Evolutionary conservation across 1,140 invertebrate species (phyloP).

Genomic region (Chrysopa pallens): DNA sequence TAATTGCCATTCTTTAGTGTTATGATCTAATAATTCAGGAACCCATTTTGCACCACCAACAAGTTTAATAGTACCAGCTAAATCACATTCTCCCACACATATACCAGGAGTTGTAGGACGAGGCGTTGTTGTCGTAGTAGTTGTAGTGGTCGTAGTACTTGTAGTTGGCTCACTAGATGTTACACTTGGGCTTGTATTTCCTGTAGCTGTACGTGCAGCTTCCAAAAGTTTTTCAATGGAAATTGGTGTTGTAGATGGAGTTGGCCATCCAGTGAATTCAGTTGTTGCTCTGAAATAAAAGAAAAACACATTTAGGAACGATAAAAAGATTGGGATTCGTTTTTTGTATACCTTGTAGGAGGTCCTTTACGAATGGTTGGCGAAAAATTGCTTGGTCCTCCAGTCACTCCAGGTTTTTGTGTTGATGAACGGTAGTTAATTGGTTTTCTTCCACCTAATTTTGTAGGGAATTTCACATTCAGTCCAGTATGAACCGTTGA

Average conservation of each 20-base stretch:
- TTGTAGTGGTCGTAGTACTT: slow-evolving; percentile 53
- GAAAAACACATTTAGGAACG: not conserved
- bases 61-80: slow-evolving; percentile 68
- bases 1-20: slow-evolving; percentile 69
- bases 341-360: slow-evolving; percentile 41
- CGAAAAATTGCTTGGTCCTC: slow-evolving; percentile 24
- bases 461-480: slow-evolving; percentile 62
- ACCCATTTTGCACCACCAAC: slow-evolving; percentile 65
- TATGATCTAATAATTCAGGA: slow-evolving; percentile 66
- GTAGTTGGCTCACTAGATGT: slow-evolving; percentile 33
- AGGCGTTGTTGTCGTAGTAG: slow-evolving; percentile 53
- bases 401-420: slow-evolving; percentile 21
- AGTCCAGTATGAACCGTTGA: slow-evolving; percentile 27
- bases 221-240: slow-evolving; percentile 64
- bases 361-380: slow-evolving; percentile 63
- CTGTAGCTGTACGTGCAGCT: slow-evolving; percentile 42
- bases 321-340: too few species aligned
- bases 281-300: slow-evolving; percentile 51
- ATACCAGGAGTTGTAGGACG: slow-evolving; percentile 62
- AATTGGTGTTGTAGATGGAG: slow-evolving; percentile 63
- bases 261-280: slow-evolving; percentile 77
- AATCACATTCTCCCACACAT: slow-evolving; percentile 58
- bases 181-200: slow-evolving; percentile 22
- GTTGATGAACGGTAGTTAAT: slow-evolving; percentile 36
- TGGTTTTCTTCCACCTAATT: slow-evolving; percentile 46